Evolutionary conservation across 2,113 vertebrate genomes (phyloP), one percentile per base, ranked within the genome.

Genomic region (Notechis scutatus): DNA sequence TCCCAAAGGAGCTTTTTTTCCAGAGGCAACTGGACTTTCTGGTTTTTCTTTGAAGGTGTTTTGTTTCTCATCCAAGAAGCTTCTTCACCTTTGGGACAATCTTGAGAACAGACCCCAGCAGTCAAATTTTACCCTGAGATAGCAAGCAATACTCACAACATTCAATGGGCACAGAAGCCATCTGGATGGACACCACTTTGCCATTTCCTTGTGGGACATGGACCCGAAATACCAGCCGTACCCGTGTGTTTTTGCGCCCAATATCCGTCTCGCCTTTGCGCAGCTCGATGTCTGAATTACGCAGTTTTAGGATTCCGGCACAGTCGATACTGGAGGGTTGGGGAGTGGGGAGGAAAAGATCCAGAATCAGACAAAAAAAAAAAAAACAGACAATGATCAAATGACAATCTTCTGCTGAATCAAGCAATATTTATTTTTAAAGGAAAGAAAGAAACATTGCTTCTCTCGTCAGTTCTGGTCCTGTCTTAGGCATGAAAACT

Each of bases 181-280:
- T 97, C 97, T 99, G 99, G 94, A 99, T 96, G 1, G 98, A 99
- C 94, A 99, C 93, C 14, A 99, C 98, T 56, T 98, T 98, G 11
- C 98, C 98, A 1, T 97, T 97, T 69, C 97, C 97, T 92, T 99
- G 97, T 20, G 98, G 98, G 52, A 99, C 96, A 61, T 99, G 98
- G 3, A 98, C 98, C 2, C 98, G 98, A 95, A 99, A 99, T 11
- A 98, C 98, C 94, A 99, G 95, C 20, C 98, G 98, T 29, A 99
- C 99, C 0, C 99, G 98, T 0, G 99, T 99, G 96, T 99, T 99
- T 95, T 99, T 99, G 93, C 99, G 97, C 45, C 99, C 99, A 0
- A 99, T 98, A 88, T 99, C 98, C 0, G 99, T 99, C 97, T 99
- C 99, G 21, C 99, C 99, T 97, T 99, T 99, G 93, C 99, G 97